Base-by-base conservation (phyloP, 1,140 invertebrate genomes). In the Rhagoletis pomonella region DNA sequence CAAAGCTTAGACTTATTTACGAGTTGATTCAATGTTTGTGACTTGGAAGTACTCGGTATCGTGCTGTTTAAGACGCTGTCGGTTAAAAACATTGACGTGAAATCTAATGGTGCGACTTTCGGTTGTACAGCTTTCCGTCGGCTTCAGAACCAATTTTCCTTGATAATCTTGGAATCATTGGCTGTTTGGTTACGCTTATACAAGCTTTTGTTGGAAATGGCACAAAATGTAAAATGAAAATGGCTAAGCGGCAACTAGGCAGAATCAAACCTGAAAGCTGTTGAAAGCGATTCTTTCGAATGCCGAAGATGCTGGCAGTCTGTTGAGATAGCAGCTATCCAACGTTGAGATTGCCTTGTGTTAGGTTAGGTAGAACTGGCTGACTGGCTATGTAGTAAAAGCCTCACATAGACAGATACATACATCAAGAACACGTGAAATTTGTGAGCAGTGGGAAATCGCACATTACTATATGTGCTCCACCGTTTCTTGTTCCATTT, bases 1-100 rank as follows among this genome's bases (percentile, higher is more conserved):
- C 14, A 81, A 81, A 81, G 44, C 73, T 81, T n/a, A 55, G 47
- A 81, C 17, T 81, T 81, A 81, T 81, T 81, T 81, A 81, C 73
- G 73, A 81, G 73, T 81, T 81, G 73, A 2, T n/a, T 81, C 42
- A 81, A 81, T 81, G 73, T 58, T 81, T 81, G 50, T 55, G 73
- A 81, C 50, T 81, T 17, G 50, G 5, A 17, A 55, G 47, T 58
- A 12, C 19, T 81, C 10, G 73, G 47, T 81, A 10, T 19, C 1
- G 44, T 81, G 73, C 55, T n/a, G 73, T 81, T 81, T 55, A 50
- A 81, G 50, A 62, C n/a, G 60, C n/a, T 62, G n/a, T 14, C 17
- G n/a, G 60, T 62, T 7, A 62, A 62, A 14, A 62, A 14, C 60
- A 62, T 62, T 62, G 3, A 14, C 12, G 2, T 62, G 60, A 17